A percentile compares a stretch with the other conserved stretches of the same genome.
Conservation (phyloP, 2,797 vertebrate species). For the Micrastur ruficollis region DNA sequence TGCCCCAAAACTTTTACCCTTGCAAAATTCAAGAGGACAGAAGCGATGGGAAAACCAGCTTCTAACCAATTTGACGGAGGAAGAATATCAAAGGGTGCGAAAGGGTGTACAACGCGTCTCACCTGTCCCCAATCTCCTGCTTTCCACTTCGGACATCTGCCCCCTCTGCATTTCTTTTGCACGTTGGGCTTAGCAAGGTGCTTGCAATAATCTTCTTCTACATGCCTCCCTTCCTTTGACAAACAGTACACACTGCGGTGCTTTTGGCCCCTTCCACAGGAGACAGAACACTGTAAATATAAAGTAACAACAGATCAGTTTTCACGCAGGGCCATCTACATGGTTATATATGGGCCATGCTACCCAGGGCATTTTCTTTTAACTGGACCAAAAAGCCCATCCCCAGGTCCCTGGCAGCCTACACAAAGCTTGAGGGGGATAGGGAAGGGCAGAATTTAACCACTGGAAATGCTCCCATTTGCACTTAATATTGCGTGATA, state of each 20-base stretch:
- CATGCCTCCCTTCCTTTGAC: conserved; percentile 82
- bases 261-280: conserved; percentile 91
- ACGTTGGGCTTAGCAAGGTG: conserved; percentile 83
- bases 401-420: neutral
- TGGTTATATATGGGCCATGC: neutral
- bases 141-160: conserved; percentile 92
- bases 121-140: conserved; percentile 93
- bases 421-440: neutral
- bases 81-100: neutral
- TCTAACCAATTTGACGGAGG: neutral
- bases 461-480: neutral
- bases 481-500: neutral
- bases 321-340: neutral
- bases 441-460: neutral
- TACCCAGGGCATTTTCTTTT: neutral
- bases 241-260: conserved; percentile 88
- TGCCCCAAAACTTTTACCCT: neutral
- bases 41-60: neutral
- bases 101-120: conserved; percentile 56
- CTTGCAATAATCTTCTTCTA: conserved; percentile 88
- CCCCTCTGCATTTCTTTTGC: conserved; percentile 88
- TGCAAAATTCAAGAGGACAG: neutral
- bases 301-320: conserved; percentile 72
- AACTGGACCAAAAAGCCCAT: neutral
- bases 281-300: conserved; percentile 88